phyloP scores from a whole-genome alignment of 2,797 vertebrate species.

The Argya squamiceps region DNA sequence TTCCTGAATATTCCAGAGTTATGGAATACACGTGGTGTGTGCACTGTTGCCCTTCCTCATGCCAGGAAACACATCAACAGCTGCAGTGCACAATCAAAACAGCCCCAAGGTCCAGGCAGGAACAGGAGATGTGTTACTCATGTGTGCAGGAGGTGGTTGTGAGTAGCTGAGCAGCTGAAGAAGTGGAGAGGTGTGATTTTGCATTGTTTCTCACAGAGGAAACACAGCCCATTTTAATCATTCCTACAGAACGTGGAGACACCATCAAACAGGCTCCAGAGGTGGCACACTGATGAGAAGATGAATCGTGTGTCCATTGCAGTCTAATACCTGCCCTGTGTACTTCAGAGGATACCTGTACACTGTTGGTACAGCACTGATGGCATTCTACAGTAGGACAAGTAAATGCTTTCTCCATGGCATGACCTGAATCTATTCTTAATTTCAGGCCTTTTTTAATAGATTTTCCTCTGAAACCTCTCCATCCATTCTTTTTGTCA shows the following conservation, averaged over 20 bases:
- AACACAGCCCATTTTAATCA: not conserved
- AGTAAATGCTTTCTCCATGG: not conserved
- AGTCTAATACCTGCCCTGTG: not conserved
- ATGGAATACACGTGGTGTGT: not conserved
- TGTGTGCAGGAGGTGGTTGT: rapidly evolving
- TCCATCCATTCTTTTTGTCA: not conserved
- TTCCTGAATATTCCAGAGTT: rapidly evolving
- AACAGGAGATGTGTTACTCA: rapidly evolving
- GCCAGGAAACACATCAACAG: not conserved
- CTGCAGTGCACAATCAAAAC: not conserved
- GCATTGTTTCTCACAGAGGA: not conserved
- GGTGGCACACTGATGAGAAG: not conserved
- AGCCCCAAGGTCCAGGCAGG: not conserved
- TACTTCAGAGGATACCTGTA: not conserved
- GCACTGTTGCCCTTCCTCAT: not conserved
- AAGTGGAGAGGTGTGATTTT: not conserved
- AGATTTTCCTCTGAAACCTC: not conserved
- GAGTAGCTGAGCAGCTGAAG: not conserved
- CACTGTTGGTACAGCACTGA: not conserved
- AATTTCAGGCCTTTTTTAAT: not conserved
- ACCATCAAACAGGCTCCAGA: not conserved
- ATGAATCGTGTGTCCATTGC: not conserved
- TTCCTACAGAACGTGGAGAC: not conserved
- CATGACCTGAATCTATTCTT: not conserved
- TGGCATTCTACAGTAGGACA: not conserved